phyloP scores from a whole-genome alignment of 2,113 vertebrate species.

The Thomomys bottae region DNA sequence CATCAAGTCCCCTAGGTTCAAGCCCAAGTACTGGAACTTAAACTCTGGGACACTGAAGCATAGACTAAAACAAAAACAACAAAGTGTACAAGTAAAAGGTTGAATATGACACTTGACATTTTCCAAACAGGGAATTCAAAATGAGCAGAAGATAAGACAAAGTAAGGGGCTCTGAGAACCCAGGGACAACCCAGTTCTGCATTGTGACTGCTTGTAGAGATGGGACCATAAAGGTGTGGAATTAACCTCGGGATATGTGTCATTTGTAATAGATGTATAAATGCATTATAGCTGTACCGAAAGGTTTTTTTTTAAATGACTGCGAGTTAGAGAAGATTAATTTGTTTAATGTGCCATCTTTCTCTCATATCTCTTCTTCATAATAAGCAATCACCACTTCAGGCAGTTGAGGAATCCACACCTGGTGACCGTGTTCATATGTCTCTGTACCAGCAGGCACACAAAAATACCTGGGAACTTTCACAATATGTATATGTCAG shows the following conservation, averaged over 20 bases:
- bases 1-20: no score
- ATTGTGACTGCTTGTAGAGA: conserved; percentile 95
- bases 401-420: not conserved
- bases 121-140: conserved; percentile 92
- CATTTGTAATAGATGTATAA: conserved; percentile 80
- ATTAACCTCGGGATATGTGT: conserved; percentile 82
- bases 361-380: not conserved
- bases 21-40: no score
- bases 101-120: not conserved
- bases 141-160: conserved; percentile 92
- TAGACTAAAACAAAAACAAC: not conserved
- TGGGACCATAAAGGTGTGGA: conserved; percentile 96
- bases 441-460: not conserved
- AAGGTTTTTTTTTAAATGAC: conserved; percentile 76
- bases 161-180: conserved; percentile 91
- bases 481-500: not conserved
- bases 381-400: conserved; percentile 9
- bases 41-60: not conserved
- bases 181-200: conserved; percentile 94
- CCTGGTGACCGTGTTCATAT: not conserved
- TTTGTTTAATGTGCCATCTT: conserved; percentile 39
- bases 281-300: conserved; percentile 52
- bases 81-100: not conserved
- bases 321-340: conserved; percentile 45
- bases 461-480: not conserved